Base-by-base conservation (phyloP, 2,888 invertebrate genomes). In the Lasioglossum zephyrum region DNA sequence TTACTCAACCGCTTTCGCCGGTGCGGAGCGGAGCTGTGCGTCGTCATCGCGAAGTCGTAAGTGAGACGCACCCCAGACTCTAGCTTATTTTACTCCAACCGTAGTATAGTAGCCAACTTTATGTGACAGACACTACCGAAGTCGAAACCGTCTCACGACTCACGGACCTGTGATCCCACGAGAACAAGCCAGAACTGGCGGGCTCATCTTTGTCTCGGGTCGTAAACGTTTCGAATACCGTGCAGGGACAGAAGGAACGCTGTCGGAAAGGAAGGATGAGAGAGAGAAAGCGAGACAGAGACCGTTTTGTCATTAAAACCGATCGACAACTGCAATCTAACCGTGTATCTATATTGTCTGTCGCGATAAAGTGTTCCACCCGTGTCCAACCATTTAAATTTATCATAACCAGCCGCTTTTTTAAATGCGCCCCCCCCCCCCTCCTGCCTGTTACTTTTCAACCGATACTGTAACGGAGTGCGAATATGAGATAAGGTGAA, bases 91-190 rank as follows among this genome's bases (percentile, higher is more conserved):
- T 91, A 79, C 84, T 86, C 87, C 73, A 85, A 36, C 73, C 82
- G 89, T 76, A 91, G 87, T 93, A 92, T 93, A 93, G 89, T 90
- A 91, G 85, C 84, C 66, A 84, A 91, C 88, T 93, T 93, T 92
- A 93, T 93, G 92, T 90, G 93, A 93, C 93, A 92, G 87, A 84
- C 85, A 87, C 83, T 73, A 74, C 77, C 77, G n/a, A 85, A 88
- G 77, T 86, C 83, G 81, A 85, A 88, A 81, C 80, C 80, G 72
- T 84, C 84, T 73, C 72, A 53, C 76, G 73, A 22, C 80, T 66
- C 83, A 73, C 53, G 31, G 22, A 82, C 39, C 63, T n/a, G 75
- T 69, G 41, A 47, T 63, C 31, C 74, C 39, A 36, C 57, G 77
- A 72, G 79, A 16, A 77, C 73, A 26, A 47, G 31, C 74, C 41